Evolutionary conservation across 1,140 invertebrate genomes (phyloP).

Genomic region (Cydia splendana): DNA sequence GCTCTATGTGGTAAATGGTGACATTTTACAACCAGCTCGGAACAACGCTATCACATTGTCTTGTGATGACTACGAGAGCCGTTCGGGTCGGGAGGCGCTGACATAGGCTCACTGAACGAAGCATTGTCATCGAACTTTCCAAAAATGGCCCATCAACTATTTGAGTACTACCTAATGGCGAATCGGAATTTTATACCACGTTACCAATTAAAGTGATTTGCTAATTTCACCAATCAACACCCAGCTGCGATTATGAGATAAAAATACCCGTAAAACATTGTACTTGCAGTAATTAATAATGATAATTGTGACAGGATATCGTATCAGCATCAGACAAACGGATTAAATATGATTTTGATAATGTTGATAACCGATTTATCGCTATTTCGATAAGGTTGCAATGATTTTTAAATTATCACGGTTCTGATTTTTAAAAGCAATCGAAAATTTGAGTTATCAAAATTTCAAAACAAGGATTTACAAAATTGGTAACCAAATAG

Average conservation of each 20-base stretch:
- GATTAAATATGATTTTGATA: slow-evolving; percentile 37
- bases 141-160: too few species aligned
- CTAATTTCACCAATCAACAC: slow-evolving; percentile 3
- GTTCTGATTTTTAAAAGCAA: slow-evolving; percentile 20
- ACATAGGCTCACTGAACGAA: too few species aligned
- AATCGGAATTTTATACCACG: background rate
- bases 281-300: slow-evolving; percentile 48
- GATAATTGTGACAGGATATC: slow-evolving; percentile 46
- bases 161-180: background rate
- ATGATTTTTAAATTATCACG: slow-evolving; percentile 41
- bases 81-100: too few species aligned
- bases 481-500: too few species aligned
- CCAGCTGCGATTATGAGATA: background rate
- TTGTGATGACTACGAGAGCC: too few species aligned
- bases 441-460: background rate
- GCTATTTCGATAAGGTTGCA: slow-evolving; percentile 33
- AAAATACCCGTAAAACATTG: slow-evolving; percentile 37
- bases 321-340: slow-evolving; percentile 39
- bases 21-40: too few species aligned
- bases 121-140: too few species aligned
- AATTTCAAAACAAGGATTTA: background rate
- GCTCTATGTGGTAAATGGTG: too few species aligned
- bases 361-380: slow-evolving; percentile 3
- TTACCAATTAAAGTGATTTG: slow-evolving; percentile 9
- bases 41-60: too few species aligned